phyloP scores from a whole-genome alignment of 2,888 invertebrate species.

The Amphimallon solstitiale region DNA sequence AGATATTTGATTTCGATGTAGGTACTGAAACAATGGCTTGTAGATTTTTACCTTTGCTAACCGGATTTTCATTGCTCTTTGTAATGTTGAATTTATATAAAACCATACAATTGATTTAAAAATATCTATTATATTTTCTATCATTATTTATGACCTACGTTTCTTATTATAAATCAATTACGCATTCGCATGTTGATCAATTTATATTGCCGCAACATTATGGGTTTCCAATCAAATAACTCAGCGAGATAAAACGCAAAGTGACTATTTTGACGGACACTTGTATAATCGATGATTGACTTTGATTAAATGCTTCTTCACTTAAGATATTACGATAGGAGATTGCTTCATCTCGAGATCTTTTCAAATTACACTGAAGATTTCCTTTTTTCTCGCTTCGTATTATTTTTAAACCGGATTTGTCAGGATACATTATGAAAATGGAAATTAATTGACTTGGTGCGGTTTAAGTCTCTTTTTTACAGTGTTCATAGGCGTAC shows the following conservation, averaged over 20 bases:
- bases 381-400: constrained; percentile 4
- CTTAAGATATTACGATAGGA: neutral
- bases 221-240: constrained; percentile 14
- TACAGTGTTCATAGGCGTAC: neutral
- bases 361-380: no score
- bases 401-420: constrained; percentile 30
- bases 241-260: neutral
- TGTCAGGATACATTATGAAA: constrained; percentile 26
- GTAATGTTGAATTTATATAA: no score
- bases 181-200: neutral
- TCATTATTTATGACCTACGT: neutral
- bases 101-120: no score
- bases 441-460: constrained; percentile 25
- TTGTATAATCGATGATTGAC: constrained; percentile 32
- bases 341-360: no score
- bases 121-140: no score
- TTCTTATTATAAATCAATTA: constrained; percentile 8
- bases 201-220: constrained; percentile 6
- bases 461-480: neutral
- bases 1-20: no score
- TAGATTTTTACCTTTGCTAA: no score
- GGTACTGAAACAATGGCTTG: no score
- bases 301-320: constrained; percentile 24
- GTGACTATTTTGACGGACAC: constrained; percentile 23
- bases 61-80: no score